Conservation (phyloP, 2,113 vertebrate species). For the Eolophus roseicapilla region DNA sequence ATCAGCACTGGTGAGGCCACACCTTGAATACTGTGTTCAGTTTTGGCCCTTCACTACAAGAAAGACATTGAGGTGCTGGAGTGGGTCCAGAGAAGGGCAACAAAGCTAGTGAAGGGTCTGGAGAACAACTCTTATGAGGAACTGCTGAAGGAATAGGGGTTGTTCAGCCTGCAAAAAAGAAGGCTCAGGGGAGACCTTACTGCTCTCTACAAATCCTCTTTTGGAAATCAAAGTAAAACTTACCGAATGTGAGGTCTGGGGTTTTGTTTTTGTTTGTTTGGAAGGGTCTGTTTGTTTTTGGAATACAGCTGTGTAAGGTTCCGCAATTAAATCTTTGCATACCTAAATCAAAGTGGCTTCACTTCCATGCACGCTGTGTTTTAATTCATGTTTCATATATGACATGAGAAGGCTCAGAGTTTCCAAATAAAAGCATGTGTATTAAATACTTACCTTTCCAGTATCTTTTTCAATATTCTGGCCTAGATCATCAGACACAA, state of each 20-base stretch:
- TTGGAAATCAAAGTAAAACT: neutral
- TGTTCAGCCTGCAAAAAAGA: neutral
- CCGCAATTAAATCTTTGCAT: neutral
- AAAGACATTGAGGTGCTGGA: neutral
- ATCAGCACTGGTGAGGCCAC: accelerated
- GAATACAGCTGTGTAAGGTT: neutral
- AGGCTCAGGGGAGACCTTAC: neutral
- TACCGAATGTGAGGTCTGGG: neutral
- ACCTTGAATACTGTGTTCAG: accelerated
- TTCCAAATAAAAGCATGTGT: neutral
- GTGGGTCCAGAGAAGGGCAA: accelerated
- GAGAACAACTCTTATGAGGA: neutral
- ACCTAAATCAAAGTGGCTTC: neutral
- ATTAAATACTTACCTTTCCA: neutral
- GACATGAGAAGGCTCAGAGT: neutral
- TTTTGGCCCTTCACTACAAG: neutral
- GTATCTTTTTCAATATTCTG: neutral
- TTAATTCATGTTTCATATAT: neutral
- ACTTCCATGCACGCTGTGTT: neutral
- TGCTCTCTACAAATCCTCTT: neutral
- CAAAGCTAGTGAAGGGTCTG: neutral
- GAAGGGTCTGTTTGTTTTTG: neutral
- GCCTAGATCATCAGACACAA: neutral
- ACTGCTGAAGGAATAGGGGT: accelerated
- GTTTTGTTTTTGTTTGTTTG: neutral